Percentiles rank a stretch among this genome's conserved stretches.
These are phyloP conservation scores for Semnornis frantzii DNA, from an alignment of 2,113 vertebrate genomes.

Conservation along the genomic window DNA sequence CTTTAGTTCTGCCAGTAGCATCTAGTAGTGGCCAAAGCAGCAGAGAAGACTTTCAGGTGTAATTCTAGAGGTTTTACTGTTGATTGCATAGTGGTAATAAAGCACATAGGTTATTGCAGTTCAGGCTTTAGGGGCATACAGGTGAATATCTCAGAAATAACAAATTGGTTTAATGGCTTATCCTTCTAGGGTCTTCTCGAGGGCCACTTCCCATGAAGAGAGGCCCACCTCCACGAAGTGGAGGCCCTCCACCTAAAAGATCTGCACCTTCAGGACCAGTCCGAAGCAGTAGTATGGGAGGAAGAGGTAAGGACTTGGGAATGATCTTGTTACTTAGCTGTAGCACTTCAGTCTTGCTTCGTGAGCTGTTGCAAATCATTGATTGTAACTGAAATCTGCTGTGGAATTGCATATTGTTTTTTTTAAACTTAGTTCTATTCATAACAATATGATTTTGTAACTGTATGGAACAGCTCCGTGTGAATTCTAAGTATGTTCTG, in stretches of 20 bases:
- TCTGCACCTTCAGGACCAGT: constrained; percentile 91
- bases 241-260: constrained; percentile 94
- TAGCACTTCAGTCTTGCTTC: neutral
- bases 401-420: neutral
- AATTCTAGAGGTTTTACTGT: neutral
- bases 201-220: constrained; percentile 95
- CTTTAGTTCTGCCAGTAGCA: neutral
- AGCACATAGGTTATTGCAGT: neutral
- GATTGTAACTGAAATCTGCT: neutral
- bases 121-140: neutral
- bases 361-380: neutral
- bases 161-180: neutral
- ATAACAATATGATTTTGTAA: fast-evolving
- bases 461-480: neutral
- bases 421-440: neutral
- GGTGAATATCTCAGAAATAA: neutral
- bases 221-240: constrained; percentile 91
- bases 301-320: constrained; percentile 81
- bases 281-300: constrained; percentile 84
- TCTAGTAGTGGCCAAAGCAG: neutral
- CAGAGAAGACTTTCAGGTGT: neutral
- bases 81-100: neutral
- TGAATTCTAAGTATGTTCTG: neutral
- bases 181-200: constrained; percentile 84
- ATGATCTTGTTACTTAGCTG: neutral